Evolutionary conservation across 2,888 invertebrate genomes (phyloP).

Genomic region (Lamellibrachia satsuma): DNA sequence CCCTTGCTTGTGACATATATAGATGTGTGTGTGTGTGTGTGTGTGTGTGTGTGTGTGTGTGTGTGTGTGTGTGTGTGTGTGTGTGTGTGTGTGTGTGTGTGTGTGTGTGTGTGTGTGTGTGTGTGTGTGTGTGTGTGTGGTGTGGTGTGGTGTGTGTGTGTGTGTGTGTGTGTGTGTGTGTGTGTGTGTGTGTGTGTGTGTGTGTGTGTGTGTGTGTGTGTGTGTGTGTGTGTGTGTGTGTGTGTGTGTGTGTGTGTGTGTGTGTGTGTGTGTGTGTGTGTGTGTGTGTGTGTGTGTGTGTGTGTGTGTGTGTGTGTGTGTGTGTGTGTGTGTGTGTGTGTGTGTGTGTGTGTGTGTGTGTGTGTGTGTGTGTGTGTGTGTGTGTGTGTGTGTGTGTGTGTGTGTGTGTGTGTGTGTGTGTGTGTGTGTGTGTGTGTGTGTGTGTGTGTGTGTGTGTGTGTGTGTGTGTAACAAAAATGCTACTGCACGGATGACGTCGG

Average conservation of each 20-base stretch:
- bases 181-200: constrained; percentile 17
- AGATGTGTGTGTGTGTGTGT: constrained; percentile 18
- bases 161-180: constrained; percentile 18
- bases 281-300: constrained; percentile 19
- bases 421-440: neutral
- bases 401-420: constrained; percentile 20
- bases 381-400: constrained; percentile 8
- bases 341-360: constrained; percentile 19
- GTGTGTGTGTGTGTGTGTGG: no score
- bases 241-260: constrained; percentile 13
- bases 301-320: constrained; percentile 19
- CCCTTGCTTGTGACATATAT: neutral
- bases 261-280: constrained; percentile 17
- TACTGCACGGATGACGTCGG: no score
- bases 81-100: constrained; percentile 19
- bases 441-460: constrained; percentile 10
- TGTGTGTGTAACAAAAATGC: neutral
- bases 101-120: constrained; percentile 19
- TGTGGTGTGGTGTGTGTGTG: neutral
- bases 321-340: constrained; percentile 19
- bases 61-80: constrained; percentile 19
- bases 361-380: constrained; percentile 19
- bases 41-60: neutral
- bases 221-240: constrained; percentile 19
- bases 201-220: constrained; percentile 19